Percentiles rank a stretch among this genome's conserved stretches.
phyloP scores from a whole-genome alignment of 1,140 invertebrate genomes.

The Triops cancriformis region DNA sequence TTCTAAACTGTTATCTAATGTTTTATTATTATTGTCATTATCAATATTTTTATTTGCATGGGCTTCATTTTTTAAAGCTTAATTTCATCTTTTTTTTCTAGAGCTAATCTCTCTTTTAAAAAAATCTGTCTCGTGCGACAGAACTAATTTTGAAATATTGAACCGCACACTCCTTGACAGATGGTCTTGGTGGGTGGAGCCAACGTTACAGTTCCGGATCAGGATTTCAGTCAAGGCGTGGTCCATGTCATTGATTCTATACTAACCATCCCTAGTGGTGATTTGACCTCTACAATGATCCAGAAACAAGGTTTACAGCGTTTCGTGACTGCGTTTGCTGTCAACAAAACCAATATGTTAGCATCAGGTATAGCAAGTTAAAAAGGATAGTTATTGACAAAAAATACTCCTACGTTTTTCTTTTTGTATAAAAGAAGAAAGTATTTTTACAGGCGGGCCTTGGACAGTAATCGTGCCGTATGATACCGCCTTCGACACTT shows the following conservation, averaged over 20 bases:
- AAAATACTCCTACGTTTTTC: neutral
- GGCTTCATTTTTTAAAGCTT: no score
- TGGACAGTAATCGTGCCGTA: slow-evolving; percentile 14
- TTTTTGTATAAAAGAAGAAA: slow-evolving; percentile 4
- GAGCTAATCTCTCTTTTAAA: no score
- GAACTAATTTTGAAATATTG: neutral
- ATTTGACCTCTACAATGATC: slow-evolving; percentile 15
- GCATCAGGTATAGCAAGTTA: neutral
- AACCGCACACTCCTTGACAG: neutral
- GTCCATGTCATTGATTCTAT: slow-evolving; percentile 15
- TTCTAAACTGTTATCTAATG: no score
- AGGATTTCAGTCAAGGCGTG: slow-evolving; percentile 19
- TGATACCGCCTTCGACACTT: slow-evolving; percentile 17
- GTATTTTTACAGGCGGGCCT: slow-evolving; percentile 16
- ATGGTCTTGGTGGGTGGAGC: slow-evolving; percentile 8
- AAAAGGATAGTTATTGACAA: neutral
- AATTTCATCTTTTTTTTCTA: no score
- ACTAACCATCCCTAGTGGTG: neutral
- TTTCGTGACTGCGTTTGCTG: neutral
- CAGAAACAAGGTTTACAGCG: neutral
- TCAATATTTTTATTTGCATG: no score
- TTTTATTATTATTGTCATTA: no score
- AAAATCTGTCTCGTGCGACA: neutral
- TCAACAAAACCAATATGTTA: slow-evolving; percentile 5
- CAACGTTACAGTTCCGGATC: slow-evolving; percentile 7